Conservation (phyloP, 2,888 invertebrate genomes). For the Lamellibrachia satsuma region DNA sequence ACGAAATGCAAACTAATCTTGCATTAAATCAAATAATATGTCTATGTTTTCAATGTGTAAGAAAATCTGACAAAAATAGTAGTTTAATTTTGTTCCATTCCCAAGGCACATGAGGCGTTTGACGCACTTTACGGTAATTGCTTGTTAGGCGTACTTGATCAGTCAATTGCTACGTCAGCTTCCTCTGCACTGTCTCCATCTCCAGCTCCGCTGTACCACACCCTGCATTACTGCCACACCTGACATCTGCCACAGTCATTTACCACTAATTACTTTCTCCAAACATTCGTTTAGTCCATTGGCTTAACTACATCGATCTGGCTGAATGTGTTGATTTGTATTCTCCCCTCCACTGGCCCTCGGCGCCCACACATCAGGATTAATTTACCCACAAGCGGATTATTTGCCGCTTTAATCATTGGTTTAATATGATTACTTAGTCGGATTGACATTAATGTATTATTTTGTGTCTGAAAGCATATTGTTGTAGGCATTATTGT, state of each 20-base stretch:
- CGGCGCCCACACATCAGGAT: neutral
- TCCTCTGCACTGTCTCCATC: neutral
- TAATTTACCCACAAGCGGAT: neutral
- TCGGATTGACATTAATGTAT: neutral
- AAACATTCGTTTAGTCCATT: neutral
- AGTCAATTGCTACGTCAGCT: neutral
- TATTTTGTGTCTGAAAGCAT: neutral
- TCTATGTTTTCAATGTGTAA: too few species aligned
- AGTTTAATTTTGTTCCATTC: too few species aligned
- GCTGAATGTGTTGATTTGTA: neutral
- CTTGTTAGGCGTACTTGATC: neutral
- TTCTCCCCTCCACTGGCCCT: neutral
- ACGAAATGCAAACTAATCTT: too few species aligned
- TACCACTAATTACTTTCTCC: neutral
- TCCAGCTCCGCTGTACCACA: neutral
- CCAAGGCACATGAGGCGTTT: neutral
- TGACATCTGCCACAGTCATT: neutral
- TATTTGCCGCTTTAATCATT: neutral
- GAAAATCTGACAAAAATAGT: too few species aligned
- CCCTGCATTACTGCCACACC: neutral
- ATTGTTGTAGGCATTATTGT: neutral
- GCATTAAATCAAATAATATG: too few species aligned
- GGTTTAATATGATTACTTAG: neutral
- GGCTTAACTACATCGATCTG: neutral
- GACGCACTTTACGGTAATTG: neutral